Evolutionary conservation across 2,888 invertebrate genomes (phyloP).

Genomic region (Melanophora roralis): DNA sequence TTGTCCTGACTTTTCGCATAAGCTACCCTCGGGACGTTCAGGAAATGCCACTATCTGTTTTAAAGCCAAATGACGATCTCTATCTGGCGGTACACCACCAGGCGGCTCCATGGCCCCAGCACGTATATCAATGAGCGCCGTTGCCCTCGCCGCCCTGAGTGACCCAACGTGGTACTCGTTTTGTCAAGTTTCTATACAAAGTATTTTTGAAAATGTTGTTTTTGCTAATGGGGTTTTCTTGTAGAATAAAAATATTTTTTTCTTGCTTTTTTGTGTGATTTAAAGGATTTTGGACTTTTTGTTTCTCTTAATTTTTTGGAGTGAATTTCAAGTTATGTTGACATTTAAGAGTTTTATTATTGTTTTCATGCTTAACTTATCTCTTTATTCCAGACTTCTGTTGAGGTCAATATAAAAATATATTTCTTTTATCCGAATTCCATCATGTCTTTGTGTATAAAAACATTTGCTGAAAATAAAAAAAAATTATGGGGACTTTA

Average conservation of each 20-base stretch:
- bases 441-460: constrained; percentile 75
- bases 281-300: background rate
- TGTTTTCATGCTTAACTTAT: constrained; percentile 41
- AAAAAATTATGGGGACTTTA: constrained; percentile 6
- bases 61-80: constrained; percentile 72
- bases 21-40: constrained; percentile 45
- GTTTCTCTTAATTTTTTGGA: background rate
- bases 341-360: constrained; percentile 14
- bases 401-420: constrained; percentile 10
- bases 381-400: constrained; percentile 12
- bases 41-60: constrained; percentile 57
- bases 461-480: constrained; percentile 70
- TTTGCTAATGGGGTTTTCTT: background rate
- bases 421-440: constrained; percentile 73
- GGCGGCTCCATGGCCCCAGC: constrained; percentile 76
- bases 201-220: constrained; percentile 2
- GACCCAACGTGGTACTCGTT: constrained; percentile 67
- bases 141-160: constrained; percentile 65
- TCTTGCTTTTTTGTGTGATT: background rate
- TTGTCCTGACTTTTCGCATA: constrained; percentile 38
- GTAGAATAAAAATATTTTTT: background rate
- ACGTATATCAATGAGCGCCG: constrained; percentile 65
- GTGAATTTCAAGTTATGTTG: no score
- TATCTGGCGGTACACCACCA: constrained; percentile 74
- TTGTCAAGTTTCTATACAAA: constrained; percentile 45